Evolutionary conservation across 2,797 vertebrate species (phyloP).

Genomic region (Psittacula derbiana): DNA sequence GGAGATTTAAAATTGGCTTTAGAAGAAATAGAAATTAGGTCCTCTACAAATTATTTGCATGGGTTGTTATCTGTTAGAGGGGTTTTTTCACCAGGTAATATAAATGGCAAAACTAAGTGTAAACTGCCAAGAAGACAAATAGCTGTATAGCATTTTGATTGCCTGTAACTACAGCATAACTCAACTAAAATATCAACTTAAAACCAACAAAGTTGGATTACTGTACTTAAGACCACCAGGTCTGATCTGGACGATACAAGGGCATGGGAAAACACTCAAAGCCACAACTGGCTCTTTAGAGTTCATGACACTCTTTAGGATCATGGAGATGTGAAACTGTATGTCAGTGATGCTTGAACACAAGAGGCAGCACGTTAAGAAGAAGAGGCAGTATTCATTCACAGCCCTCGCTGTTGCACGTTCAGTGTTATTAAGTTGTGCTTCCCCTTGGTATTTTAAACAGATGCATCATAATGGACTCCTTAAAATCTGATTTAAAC

Average conservation of each 20-base stretch:
- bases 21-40: conserved; percentile 39
- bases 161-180: conserved; percentile 41
- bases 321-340: not conserved
- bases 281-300: conserved; percentile 44
- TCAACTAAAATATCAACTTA: conserved; percentile 5
- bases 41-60: not conserved
- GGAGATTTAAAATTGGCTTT: conserved; percentile 20
- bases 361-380: not conserved
- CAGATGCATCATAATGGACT: conserved; percentile 20
- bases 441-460: conserved; percentile 45
- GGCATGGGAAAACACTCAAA: conserved; percentile 58
- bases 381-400: not conserved
- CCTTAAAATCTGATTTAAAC: conserved; percentile 44
- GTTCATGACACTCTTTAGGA: conserved; percentile 17
- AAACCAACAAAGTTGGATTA: not conserved
- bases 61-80: not conserved
- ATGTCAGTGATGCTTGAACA: not conserved
- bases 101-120: conserved; percentile 19
- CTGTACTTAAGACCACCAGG: conserved; percentile 13
- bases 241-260: conserved; percentile 28
- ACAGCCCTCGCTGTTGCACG: not conserved
- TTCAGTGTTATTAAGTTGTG: not conserved
- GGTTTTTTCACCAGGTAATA: conserved; percentile 26
- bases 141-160: conserved; percentile 46
- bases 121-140: conserved; percentile 56